Conservation (phyloP, 2,888 invertebrate genomes). For the Andrena praecox region DNA sequence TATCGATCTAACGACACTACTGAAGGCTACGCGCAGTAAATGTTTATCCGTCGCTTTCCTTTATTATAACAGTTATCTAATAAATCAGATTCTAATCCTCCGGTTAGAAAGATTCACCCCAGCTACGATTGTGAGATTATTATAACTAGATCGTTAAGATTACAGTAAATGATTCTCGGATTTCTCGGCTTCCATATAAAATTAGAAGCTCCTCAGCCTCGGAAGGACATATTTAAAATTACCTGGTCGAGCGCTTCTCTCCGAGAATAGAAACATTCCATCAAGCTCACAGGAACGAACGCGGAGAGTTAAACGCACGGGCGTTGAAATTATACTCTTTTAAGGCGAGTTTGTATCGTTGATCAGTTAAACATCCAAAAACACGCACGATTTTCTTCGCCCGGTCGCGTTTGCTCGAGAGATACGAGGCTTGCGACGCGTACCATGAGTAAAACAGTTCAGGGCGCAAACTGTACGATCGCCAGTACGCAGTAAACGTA, state of each 20-base stretch:
- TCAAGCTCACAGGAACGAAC: background rate
- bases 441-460: conserved; percentile 34
- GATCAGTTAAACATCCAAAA: background rate
- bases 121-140: background rate
- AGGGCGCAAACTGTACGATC: conserved; percentile 40
- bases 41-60: background rate
- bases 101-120: background rate
- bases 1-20: background rate
- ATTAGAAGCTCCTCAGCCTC: background rate
- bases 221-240: background rate
- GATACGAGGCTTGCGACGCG: conserved; percentile 23
- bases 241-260: background rate
- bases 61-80: background rate
- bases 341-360: background rate
- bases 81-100: background rate
- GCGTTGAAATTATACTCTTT: background rate
- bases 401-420: conserved; percentile 5
- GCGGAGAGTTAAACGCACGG: too few relatives aligned
- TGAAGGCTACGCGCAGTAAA: background rate
- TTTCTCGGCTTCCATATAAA: too few relatives aligned
- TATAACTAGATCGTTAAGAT: background rate
- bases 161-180: too few relatives aligned
- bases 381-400: background rate
- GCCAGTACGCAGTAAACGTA: conserved; percentile 24
- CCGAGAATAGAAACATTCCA: background rate